Conservation (phyloP, 2,888 invertebrate species). For the Cheilosia pagana region DNA sequence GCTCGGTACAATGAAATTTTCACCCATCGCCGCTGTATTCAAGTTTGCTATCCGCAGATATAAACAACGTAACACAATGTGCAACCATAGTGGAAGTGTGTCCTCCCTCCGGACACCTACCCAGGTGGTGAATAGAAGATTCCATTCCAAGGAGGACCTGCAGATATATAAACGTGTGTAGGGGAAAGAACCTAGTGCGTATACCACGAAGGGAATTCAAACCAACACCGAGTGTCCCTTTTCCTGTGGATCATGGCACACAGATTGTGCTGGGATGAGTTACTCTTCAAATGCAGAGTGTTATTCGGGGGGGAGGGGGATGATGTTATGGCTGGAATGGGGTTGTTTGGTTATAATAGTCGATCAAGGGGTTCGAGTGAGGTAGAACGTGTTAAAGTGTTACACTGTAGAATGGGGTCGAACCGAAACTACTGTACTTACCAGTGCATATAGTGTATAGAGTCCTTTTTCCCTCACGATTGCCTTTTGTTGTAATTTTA, state of each 20-base stretch:
- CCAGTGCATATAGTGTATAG: background rate
- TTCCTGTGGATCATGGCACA: background rate
- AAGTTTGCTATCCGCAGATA: conserved; percentile 28
- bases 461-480: conserved; percentile 26
- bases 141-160: conserved; percentile 1
- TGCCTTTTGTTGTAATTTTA: conserved; percentile 63
- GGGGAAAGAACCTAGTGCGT: conserved; percentile 21
- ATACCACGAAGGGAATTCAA: background rate
- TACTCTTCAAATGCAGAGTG: conserved; percentile 13
- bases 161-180: conserved; percentile 10
- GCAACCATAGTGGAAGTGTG: conserved; percentile 1
- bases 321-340: conserved; percentile 28
- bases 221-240: conserved; percentile 16
- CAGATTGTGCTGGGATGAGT: conserved; percentile 6
- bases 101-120: conserved; percentile 26
- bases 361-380: conserved; percentile 8
- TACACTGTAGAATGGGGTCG: conserved; percentile 43
- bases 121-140: conserved; percentile 19
- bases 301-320: background rate
- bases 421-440: conserved; percentile 37
- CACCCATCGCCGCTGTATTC: background rate
- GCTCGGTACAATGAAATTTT: conserved; percentile 44
- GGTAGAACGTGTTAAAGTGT: conserved; percentile 52
- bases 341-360: conserved; percentile 30
- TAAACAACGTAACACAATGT: conserved; percentile 35